A percentile compares a stretch with the other conserved stretches of the same genome.
Evolutionary conservation across 2,888 invertebrate genomes (phyloP).

Genomic region (Hypsopygia costalis): DNA sequence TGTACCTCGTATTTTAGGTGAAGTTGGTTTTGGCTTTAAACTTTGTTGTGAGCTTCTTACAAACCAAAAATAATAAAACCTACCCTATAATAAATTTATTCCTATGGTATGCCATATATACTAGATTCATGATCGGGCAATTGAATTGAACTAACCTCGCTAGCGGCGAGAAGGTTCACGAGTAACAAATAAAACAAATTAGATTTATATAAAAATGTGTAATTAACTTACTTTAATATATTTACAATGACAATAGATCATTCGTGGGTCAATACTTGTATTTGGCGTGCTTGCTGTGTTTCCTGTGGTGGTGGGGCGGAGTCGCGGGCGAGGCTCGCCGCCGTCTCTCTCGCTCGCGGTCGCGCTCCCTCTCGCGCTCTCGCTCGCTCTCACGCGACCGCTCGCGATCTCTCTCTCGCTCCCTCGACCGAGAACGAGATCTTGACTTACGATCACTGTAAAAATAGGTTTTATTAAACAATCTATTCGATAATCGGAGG

Average conservation of each 20-base stretch:
- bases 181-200: neutral
- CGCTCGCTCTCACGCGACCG: constrained; percentile 44
- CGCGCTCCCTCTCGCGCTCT: constrained; percentile 45
- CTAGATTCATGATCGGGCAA: too few relatives aligned
- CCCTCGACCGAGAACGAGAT: constrained; percentile 50
- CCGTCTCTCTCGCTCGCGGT: constrained; percentile 35
- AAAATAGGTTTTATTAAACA: constrained; percentile 10
- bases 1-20: too few relatives aligned
- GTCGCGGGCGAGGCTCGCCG: constrained; percentile 64
- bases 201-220: neutral
- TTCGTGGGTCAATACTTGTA: constrained; percentile 53
- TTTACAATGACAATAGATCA: constrained; percentile 8
- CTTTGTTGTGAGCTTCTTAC: too few relatives aligned
- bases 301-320: constrained; percentile 66
- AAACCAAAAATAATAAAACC: too few relatives aligned
- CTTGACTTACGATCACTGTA: constrained; percentile 57
- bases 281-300: constrained; percentile 66
- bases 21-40: too few relatives aligned
- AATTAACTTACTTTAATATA: constrained; percentile 3
- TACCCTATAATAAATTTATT: too few relatives aligned
- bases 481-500: too few relatives aligned
- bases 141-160: too few relatives aligned
- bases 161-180: too few relatives aligned
- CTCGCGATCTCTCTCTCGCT: constrained; percentile 39
- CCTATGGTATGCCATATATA: too few relatives aligned